Evolutionary conservation across 2,797 vertebrate genomes (phyloP).

Genomic region (Lutjanus campechanus): DNA sequence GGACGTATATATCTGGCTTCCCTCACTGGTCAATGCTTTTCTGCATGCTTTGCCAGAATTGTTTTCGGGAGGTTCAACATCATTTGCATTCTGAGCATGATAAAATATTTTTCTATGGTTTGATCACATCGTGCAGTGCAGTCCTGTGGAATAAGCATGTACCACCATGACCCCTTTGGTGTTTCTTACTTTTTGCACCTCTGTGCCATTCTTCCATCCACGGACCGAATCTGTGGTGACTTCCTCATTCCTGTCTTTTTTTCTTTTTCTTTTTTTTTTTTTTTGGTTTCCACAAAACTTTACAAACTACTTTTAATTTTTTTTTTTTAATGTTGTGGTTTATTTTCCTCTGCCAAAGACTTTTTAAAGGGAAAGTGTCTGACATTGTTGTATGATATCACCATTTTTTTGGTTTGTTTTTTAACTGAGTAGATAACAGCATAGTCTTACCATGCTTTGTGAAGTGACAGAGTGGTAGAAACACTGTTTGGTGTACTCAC

Average conservation of each 20-base stretch:
- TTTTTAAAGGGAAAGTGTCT: conserved; percentile 79
- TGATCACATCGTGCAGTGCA: conserved; percentile 67
- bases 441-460: conserved; percentile 71
- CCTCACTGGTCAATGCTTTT: conserved; percentile 37
- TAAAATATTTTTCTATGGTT: conserved; percentile 56
- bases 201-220: conserved; percentile 57
- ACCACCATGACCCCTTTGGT: conserved; percentile 55
- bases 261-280: not conserved
- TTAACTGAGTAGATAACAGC: conserved; percentile 65
- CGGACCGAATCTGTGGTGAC: conserved; percentile 56
- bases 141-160: conserved; percentile 73
- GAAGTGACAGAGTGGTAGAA: conserved; percentile 75
- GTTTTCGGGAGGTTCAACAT: conserved; percentile 48
- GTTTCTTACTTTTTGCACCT: conserved; percentile 61
- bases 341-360: conserved; percentile 82
- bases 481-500: conserved; percentile 71
- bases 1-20: conserved; percentile 26
- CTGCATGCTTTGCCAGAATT: conserved; percentile 70
- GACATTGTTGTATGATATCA: conserved; percentile 62
- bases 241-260: conserved; percentile 30
- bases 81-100: conserved; percentile 73
- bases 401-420: conserved; percentile 15
- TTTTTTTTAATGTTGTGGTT: conserved; percentile 44
- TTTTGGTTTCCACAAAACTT: conserved; percentile 16
- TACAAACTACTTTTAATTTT: conserved; percentile 22